These are phyloP conservation scores for Meghimatium bilineatum DNA, from an alignment of 2,888 invertebrate species.

Conservation along the genomic window DNA sequence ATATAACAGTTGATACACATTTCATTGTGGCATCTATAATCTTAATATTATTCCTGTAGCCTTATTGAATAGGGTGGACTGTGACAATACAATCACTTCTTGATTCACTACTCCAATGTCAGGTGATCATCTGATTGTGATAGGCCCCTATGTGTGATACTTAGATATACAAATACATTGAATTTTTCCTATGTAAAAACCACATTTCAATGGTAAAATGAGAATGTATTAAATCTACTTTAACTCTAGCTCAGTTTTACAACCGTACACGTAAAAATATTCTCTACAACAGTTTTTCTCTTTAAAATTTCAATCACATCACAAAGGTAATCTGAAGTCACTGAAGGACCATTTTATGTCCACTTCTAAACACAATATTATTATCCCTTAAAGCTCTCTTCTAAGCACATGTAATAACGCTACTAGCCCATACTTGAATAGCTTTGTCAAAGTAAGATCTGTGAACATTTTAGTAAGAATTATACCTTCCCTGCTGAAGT, in stretches of 20 bases:
- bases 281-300: neutral
- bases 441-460: neutral
- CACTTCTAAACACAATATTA: neutral
- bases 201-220: neutral
- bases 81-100: too few relatives aligned
- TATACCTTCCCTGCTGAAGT: conserved; percentile 51
- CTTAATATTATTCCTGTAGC: too few relatives aligned
- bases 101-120: too few relatives aligned
- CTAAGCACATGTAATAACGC: neutral
- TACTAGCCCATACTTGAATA: neutral
- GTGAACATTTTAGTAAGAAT: neutral
- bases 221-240: neutral
- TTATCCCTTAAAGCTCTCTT: neutral
- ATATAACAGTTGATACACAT: neutral
- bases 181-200: too few relatives aligned
- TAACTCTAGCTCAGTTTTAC: neutral
- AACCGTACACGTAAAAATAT: neutral
- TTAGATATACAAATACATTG: too few relatives aligned
- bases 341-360: neutral
- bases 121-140: too few relatives aligned
- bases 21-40: too few relatives aligned
- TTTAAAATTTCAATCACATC: neutral
- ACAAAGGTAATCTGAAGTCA: neutral
- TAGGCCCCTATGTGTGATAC: too few relatives aligned
- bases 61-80: too few relatives aligned